Conservation (phyloP, 2,888 invertebrate genomes). For the Diarsia brunnea region DNA sequence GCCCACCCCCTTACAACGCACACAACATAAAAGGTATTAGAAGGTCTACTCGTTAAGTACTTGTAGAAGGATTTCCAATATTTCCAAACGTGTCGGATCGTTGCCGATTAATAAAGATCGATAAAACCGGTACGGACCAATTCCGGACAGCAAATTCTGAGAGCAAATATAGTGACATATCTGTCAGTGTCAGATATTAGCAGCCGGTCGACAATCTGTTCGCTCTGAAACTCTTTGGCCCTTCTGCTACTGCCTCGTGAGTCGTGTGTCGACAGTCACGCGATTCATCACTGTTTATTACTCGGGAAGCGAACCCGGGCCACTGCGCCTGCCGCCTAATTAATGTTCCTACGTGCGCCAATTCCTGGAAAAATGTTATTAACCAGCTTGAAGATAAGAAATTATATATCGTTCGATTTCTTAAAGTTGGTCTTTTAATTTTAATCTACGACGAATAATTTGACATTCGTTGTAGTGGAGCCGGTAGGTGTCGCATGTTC, state of each 20-base stretch:
- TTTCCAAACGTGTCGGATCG: too few relatives aligned
- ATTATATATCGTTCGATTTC: constrained; percentile 20
- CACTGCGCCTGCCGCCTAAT: constrained; percentile 29
- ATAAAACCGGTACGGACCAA: not conserved
- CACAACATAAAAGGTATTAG: not conserved
- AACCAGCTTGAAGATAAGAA: constrained; percentile 21
- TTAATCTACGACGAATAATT: not conserved
- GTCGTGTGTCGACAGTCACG: constrained; percentile 6
- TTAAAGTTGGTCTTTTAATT: not conserved
- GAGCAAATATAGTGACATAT: not conserved
- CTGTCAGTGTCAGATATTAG: not conserved
- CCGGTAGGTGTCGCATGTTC: constrained; percentile 68
- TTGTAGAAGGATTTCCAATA: not conserved
- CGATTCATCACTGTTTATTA: constrained; percentile 59
- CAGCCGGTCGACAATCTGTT: not conserved
- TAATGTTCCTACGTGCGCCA: constrained; percentile 51
- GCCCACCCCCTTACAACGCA: constrained; percentile 18
- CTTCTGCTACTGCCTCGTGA: constrained; percentile 8
- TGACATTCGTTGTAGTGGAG: constrained; percentile 68
- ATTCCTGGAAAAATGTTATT: constrained; percentile 39
- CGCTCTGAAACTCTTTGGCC: not conserved
- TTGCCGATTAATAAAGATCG: not conserved
- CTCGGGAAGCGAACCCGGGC: constrained; percentile 45
- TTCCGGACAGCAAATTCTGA: not conserved
- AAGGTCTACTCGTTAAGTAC: constrained; percentile 14